Percentiles rank a stretch among this genome's conserved stretches.
phyloP scores from a whole-genome alignment of 2,797 vertebrate genomes.

The Etheostoma nigrum region DNA sequence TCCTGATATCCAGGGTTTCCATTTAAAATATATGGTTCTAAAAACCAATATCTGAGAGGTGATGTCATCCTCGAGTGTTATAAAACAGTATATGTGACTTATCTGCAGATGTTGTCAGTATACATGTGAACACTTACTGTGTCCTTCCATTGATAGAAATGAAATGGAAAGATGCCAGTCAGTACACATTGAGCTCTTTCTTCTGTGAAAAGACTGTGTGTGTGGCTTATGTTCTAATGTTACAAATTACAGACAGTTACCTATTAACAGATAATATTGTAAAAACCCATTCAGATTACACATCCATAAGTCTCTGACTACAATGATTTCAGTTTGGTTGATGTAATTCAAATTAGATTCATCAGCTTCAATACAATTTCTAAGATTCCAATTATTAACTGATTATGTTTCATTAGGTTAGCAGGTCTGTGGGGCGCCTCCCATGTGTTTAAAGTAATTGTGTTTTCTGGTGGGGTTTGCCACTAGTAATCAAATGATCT shows the following conservation, averaged over 20 bases:
- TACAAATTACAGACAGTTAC: neutral
- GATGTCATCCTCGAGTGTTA: no score
- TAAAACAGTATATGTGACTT: neutral
- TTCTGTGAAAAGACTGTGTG: neutral
- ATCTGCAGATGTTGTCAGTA: no score
- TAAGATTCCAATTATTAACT: slow-evolving; percentile 70
- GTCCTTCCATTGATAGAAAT: neutral
- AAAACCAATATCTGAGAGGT: no score
- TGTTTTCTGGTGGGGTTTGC: slow-evolving; percentile 40
- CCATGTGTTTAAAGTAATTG: slow-evolving; percentile 60
- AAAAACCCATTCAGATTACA: slow-evolving; percentile 10
- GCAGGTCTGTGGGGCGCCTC: slow-evolving; percentile 31
- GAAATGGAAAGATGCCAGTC: neutral
- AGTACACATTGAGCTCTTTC: neutral
- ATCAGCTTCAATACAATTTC: slow-evolving; percentile 40
- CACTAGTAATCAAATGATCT: slow-evolving; percentile 70
- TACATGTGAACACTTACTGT: no score
- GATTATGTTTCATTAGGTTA: slow-evolving; percentile 65
- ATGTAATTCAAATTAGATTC: slow-evolving; percentile 63
- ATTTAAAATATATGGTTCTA: no score
- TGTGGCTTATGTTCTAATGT: no score
- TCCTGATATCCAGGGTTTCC: no score
- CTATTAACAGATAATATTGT: neutral
- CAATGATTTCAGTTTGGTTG: slow-evolving; percentile 51
- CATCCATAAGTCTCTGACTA: slow-evolving; percentile 5